Base-by-base conservation (phyloP, 53 echinoderm and acorn worm genomes). In the Paracentrotus lividus region DNA sequence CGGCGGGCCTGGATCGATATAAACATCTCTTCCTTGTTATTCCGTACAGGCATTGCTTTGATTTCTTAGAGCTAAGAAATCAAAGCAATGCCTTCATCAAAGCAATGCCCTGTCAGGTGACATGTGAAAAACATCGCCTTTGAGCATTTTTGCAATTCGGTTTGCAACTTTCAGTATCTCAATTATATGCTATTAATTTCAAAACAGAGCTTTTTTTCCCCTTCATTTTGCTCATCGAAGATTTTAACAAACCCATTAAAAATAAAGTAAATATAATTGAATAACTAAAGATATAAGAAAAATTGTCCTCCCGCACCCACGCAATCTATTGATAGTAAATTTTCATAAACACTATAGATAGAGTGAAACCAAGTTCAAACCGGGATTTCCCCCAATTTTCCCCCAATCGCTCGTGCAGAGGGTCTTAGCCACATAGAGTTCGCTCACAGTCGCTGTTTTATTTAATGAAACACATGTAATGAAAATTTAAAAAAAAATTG, bases 301-400 rank as follows among this genome's bases (percentile, higher is more conserved):
- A 29, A 64, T 29, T 61, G 26, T 64, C 64, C 64, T 29, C 27
- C 18, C 8, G 6, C 64, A 29, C 64, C 64, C 29, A 64, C 64
- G 64, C 64, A 29, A 64, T 1, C 29, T 64, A 64, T 64, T 64
- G 26, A 64, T 64, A 64, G 29, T 13, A 64, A n/a, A 3, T 26
- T 64, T 27, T 64, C 59, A 13, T 29, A 29, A 0, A 31, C 26
- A 10, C 13, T 64, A 29, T 55, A 14, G 8, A 1, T 7, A 20
- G 2, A 55, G 26, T 61, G 61, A 61, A 61, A 61, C 61, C n/a
- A 61, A 0, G 18, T 36, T 34, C 18, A 40, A 72, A 40, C 7
- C 36, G 72, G 72, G 72, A 40, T 72, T 72, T 72, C 72, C 72
- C 72, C 72, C 27, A 72, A 26, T 14, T 72, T 72, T 38, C 72